These are phyloP conservation scores for Pterostichus madidus DNA, from an alignment of 2,888 invertebrate species.

Conservation along the genomic window DNA sequence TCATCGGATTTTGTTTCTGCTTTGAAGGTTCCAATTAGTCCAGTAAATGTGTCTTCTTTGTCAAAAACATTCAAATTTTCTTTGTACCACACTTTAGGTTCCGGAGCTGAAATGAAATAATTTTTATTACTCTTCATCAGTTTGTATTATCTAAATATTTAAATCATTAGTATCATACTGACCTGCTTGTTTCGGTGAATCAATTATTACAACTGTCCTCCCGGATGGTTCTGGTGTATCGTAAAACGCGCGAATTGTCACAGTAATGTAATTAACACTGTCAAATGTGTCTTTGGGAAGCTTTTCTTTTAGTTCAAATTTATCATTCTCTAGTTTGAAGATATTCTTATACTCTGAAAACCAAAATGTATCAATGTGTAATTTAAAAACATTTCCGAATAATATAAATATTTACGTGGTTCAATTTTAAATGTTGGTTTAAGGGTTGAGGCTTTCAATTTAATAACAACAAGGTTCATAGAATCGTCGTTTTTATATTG, in stretches of 20 bases:
- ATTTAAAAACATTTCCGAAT: neutral
- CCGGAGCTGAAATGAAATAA: no score
- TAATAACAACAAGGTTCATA: neutral
- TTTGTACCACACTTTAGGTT: neutral
- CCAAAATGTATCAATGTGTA: neutral
- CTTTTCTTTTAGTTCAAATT: neutral
- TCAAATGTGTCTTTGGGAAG: neutral
- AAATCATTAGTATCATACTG: neutral
- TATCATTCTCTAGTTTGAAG: slow-evolving; percentile 4
- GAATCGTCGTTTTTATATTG: neutral
- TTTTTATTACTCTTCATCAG: neutral
- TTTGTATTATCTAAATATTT: neutral
- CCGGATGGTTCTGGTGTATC: neutral
- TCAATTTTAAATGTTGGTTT: no score
- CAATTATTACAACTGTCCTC: slow-evolving; percentile 7
- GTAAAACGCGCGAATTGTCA: slow-evolving; percentile 4
- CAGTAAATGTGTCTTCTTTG: no score
- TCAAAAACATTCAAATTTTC: no score
- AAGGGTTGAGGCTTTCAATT: no score
- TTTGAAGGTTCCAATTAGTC: no score
- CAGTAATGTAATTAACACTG: neutral
- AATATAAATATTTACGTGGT: no score
- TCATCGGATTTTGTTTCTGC: no score
- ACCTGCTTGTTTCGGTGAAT: slow-evolving; percentile 5
- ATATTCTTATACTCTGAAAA: neutral